Conservation (phyloP, 2,888 invertebrate genomes). For the Melangyna quadrimaculata region DNA sequence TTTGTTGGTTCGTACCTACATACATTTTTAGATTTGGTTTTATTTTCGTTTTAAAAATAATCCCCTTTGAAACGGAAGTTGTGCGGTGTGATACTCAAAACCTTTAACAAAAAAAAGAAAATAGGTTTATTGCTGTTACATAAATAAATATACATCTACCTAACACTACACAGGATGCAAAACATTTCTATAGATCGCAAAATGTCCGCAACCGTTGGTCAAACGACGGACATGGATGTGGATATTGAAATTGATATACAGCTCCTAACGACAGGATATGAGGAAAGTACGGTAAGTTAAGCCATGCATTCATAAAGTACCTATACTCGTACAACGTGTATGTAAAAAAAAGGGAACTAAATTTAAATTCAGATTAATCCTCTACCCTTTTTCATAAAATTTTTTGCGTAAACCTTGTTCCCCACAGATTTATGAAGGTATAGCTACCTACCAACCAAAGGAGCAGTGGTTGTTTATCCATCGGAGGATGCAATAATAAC, state of each 20-base stretch:
- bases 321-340: not conserved
- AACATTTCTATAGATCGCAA: conserved; percentile 53
- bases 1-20: not conserved
- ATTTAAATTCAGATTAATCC: no score
- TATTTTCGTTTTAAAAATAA: not conserved
- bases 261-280: conserved; percentile 80
- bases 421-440: no score
- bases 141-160: not conserved
- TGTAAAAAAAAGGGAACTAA: no score
- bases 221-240: conserved; percentile 75
- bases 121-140: not conserved
- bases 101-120: not conserved
- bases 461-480: no score
- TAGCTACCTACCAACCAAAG: no score
- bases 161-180: conserved; percentile 37
- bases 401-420: no score
- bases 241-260: conserved; percentile 81
- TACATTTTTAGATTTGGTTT: not conserved
- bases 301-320: not conserved
- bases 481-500: no score
- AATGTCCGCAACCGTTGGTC: conserved; percentile 65
- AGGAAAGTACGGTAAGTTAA: conserved; percentile 80
- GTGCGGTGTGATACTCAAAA: conserved; percentile 16
- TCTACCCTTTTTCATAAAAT: no score
- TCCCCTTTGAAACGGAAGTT: conserved; percentile 26